Evolutionary conservation across 2,113 vertebrate genomes (phyloP).

Genomic region (Sialia sialis): DNA sequence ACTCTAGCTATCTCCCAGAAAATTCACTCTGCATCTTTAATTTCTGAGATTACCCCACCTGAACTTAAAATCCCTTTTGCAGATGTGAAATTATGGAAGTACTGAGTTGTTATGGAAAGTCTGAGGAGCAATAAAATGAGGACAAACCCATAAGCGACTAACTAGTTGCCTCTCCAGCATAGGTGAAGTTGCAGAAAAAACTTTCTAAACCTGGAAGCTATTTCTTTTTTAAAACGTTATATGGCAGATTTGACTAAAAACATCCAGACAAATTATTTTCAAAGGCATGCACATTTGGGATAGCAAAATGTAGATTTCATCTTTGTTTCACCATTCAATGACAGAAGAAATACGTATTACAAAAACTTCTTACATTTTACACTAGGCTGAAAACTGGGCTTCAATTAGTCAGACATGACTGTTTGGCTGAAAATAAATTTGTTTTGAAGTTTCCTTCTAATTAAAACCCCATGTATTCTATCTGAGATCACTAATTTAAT

Average conservation of each 20-base stretch:
- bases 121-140: not conserved
- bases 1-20: not conserved
- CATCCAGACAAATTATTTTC: not conserved
- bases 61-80: not conserved
- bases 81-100: not conserved
- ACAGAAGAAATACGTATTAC: not conserved
- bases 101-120: not conserved
- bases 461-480: not conserved
- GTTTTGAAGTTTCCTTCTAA: constrained; percentile 19
- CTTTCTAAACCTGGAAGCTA: not conserved
- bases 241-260: not conserved
- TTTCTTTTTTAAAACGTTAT: not conserved
- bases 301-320: not conserved
- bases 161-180: not conserved
- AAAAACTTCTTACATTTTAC: not conserved
- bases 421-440: not conserved
- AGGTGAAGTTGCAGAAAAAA: not conserved
- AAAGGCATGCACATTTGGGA: not conserved
- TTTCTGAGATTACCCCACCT: not conserved
- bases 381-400: not conserved
- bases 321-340: not conserved
- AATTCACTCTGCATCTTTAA: not conserved
- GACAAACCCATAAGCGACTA: not conserved
- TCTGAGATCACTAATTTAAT: not conserved
- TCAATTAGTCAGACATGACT: not conserved